Conservation (phyloP, 1,140 invertebrate genomes). For the Leptestheria dahalacensis region DNA sequence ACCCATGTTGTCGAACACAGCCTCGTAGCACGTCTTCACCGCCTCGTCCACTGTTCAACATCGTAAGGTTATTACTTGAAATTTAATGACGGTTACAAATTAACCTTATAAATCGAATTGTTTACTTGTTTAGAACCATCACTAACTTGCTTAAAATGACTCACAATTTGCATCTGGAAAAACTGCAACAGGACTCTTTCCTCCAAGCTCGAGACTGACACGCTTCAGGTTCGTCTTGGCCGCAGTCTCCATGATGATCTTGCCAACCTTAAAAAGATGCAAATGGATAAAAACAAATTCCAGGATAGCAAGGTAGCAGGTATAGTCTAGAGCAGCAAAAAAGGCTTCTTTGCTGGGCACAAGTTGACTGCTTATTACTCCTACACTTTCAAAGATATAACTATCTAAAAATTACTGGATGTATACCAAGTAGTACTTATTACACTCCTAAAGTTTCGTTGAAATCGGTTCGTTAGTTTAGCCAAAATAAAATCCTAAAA, state of each 20-base stretch:
- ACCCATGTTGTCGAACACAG: constrained; percentile 72
- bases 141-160: constrained; percentile 11
- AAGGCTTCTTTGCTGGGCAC: too few relatives aligned
- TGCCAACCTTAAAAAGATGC: constrained; percentile 47
- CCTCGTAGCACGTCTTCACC: constrained; percentile 54
- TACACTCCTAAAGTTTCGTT: too few relatives aligned
- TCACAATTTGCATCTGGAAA: constrained; percentile 55
- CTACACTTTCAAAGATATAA: too few relatives aligned
- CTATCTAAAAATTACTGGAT: too few relatives aligned
- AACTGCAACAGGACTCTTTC: constrained; percentile 73
- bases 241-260: constrained; percentile 54
- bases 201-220: constrained; percentile 71
- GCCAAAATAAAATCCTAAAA: too few relatives aligned
- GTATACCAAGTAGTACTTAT: too few relatives aligned
- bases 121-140: background rate
- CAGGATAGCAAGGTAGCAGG: too few relatives aligned
- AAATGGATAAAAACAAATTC: background rate
- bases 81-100: constrained; percentile 16
- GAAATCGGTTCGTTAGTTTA: too few relatives aligned
- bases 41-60: constrained; percentile 54
- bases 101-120: background rate
- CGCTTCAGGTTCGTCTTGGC: constrained; percentile 64
- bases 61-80: background rate
- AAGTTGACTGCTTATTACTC: too few relatives aligned
- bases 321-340: too few relatives aligned